These are phyloP conservation scores for Callyntrura guangdongensis DNA, from an alignment of 2,888 invertebrate species.

Conservation along the genomic window DNA sequence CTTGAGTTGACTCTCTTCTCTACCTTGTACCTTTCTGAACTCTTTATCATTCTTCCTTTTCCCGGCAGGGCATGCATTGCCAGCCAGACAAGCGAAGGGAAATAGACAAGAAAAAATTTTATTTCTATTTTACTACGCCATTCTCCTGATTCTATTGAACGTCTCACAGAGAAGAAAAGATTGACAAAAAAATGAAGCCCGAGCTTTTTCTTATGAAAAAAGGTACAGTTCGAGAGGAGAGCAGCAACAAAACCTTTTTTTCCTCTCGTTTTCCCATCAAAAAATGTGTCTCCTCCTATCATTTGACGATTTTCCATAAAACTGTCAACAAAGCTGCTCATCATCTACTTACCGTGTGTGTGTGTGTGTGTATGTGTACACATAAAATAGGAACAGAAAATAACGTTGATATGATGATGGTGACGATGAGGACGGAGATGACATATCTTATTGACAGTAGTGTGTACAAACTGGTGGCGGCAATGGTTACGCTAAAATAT, in stretches of 20 bases:
- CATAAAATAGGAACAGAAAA: neutral
- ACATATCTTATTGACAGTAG: conserved; percentile 3
- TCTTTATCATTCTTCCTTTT: conserved; percentile 20
- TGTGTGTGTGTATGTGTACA: neutral
- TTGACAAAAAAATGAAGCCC: conserved; percentile 24
- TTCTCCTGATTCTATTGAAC: conserved; percentile 44
- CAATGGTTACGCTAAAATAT: neutral
- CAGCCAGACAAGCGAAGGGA: neutral
- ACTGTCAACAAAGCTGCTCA: conserved; percentile 63
- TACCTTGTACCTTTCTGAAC: conserved; percentile 33
- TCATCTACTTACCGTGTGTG: conserved; percentile 32
- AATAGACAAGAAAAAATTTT: neutral
- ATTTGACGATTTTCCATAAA: conserved; percentile 68
- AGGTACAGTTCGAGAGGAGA: conserved; percentile 17
- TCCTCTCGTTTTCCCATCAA: conserved; percentile 40
- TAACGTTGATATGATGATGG: neutral
- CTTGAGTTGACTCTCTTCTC: neutral
- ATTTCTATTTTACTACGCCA: conserved; percentile 7
- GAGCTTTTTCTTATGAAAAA: conserved; percentile 24
- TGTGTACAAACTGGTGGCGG: neutral
- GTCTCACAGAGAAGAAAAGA: neutral
- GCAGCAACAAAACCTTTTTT: conserved; percentile 30
- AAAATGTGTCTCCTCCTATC: conserved; percentile 53
- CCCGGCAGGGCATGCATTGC: neutral
- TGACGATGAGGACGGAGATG: neutral